Conservation (phyloP, 2,113 vertebrate genomes). For the Daphoenositta chrysoptera region DNA sequence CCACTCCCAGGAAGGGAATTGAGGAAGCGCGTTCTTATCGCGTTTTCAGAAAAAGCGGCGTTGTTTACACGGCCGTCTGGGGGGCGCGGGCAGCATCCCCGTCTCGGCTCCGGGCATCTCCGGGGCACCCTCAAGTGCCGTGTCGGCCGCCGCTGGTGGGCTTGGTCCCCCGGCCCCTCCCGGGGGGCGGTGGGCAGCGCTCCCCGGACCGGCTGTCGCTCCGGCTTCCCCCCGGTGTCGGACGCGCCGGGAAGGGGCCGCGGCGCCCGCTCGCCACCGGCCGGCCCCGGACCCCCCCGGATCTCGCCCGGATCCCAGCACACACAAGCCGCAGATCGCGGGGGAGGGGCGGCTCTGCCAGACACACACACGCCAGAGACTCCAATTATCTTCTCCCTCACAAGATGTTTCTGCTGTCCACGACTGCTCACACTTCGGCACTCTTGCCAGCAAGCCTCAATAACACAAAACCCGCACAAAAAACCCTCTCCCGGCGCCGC, state of each 20-base stretch:
- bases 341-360: conserved; percentile 61
- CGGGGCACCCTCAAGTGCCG: neutral
- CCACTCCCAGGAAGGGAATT: neutral
- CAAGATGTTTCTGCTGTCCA: conserved; percentile 83
- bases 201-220: neutral
- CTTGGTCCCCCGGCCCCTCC: neutral
- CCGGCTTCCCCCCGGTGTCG: neutral
- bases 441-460: conserved; percentile 82
- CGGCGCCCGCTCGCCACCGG: neutral
- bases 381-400: conserved; percentile 82
- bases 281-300: neutral
- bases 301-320: conserved; percentile 21
- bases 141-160: neutral
- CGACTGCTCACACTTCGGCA: conserved; percentile 82
- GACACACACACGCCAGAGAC: conserved; percentile 71
- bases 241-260: neutral
- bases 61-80: neutral
- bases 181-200: neutral
- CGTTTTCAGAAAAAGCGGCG: neutral
- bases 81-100: neutral
- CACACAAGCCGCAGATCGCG: conserved; percentile 36
- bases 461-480: conserved; percentile 53
- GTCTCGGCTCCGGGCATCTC: neutral
- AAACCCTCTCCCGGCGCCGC: conserved; percentile 68
- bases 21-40: neutral